A percentile compares a stretch with the other conserved stretches of the same genome.
Conservation (phyloP, 2,113 vertebrate genomes). For the Tautogolabrus adspersus region DNA sequence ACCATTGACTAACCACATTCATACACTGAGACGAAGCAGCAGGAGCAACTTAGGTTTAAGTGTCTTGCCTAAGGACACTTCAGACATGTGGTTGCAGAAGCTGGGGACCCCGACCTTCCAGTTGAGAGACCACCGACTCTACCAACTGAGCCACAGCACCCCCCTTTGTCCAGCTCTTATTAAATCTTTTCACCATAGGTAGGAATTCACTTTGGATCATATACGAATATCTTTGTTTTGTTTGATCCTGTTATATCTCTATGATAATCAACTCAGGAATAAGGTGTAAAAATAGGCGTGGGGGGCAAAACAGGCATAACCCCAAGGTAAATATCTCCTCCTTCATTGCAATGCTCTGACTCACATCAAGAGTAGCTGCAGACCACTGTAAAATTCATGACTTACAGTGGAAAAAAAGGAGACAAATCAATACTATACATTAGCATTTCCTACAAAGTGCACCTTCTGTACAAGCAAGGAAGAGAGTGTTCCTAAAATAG, state of each 20-base stretch:
- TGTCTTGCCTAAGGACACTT: too few relatives aligned
- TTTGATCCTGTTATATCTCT: neutral
- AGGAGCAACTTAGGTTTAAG: too few relatives aligned
- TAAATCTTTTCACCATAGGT: too few relatives aligned
- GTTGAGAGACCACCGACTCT: too few relatives aligned
- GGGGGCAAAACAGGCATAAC: neutral
- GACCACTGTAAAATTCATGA: slow-evolving; percentile 40
- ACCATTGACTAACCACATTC: too few relatives aligned
- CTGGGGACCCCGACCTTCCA: too few relatives aligned
- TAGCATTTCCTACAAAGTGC: slow-evolving; percentile 34
- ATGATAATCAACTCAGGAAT: neutral
- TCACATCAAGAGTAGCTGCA: slow-evolving; percentile 6
- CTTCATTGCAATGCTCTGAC: slow-evolving; percentile 30
- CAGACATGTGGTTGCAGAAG: too few relatives aligned
- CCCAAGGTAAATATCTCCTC: slow-evolving; percentile 30
- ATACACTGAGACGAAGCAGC: too few relatives aligned
- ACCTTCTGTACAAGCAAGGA: slow-evolving; percentile 7
- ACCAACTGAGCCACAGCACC: too few relatives aligned
- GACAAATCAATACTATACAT: slow-evolving; percentile 39
- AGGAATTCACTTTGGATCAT: too few relatives aligned
- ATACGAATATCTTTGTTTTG: neutral
- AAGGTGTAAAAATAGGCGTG: neutral
- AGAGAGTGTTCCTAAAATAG: slow-evolving; percentile 11
- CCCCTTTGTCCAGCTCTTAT: too few relatives aligned
- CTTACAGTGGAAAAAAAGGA: slow-evolving; percentile 24